phyloP scores from a whole-genome alignment of 1,140 invertebrate species.

The Eupeodes corollae region DNA sequence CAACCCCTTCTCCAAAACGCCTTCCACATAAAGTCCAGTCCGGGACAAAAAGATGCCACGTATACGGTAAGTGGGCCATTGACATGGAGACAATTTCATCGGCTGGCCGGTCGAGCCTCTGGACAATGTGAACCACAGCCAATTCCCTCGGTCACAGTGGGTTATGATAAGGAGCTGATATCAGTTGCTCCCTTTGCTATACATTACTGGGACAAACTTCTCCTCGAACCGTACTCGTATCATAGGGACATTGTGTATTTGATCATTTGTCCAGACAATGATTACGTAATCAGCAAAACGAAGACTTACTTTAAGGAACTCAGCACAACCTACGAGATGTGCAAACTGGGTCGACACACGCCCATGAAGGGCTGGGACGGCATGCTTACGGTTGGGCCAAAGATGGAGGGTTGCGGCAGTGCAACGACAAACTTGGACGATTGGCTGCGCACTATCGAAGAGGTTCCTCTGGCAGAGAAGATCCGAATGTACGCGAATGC shows the following conservation, averaged over 20 bases:
- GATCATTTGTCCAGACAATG: slow-evolving; percentile 85
- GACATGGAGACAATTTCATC: slow-evolving; percentile 94
- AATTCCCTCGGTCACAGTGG: slow-evolving; percentile 85
- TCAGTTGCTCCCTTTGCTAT: slow-evolving; percentile 85
- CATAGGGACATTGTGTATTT: slow-evolving; percentile 88
- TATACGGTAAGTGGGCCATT: slow-evolving; percentile 79
- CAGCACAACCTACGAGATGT: slow-evolving; percentile 84
- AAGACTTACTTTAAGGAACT: slow-evolving; percentile 86
- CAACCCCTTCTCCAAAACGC: slow-evolving; percentile 90
- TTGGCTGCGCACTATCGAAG: slow-evolving; percentile 77
- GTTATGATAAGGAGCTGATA: slow-evolving; percentile 91
- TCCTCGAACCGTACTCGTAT: slow-evolving; percentile 88
- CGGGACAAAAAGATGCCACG: slow-evolving; percentile 54
- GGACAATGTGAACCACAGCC: slow-evolving; percentile 94
- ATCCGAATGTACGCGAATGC: slow-evolving; percentile 78
- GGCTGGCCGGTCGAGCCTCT: slow-evolving; percentile 82
- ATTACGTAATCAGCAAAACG: slow-evolving; percentile 65
- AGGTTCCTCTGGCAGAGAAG: slow-evolving; percentile 67
- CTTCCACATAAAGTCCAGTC: slow-evolving; percentile 82
- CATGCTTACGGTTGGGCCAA: slow-evolving; percentile 73
- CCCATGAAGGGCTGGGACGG: slow-evolving; percentile 82
- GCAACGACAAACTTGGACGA: slow-evolving; percentile 57
- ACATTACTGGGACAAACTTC: slow-evolving; percentile 87
- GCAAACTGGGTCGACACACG: slow-evolving; percentile 78
- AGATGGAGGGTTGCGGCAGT: slow-evolving; percentile 50